These are phyloP conservation scores for Drosophila albomicans DNA, from an alignment of 1,140 invertebrate species.

Conservation along the genomic window DNA sequence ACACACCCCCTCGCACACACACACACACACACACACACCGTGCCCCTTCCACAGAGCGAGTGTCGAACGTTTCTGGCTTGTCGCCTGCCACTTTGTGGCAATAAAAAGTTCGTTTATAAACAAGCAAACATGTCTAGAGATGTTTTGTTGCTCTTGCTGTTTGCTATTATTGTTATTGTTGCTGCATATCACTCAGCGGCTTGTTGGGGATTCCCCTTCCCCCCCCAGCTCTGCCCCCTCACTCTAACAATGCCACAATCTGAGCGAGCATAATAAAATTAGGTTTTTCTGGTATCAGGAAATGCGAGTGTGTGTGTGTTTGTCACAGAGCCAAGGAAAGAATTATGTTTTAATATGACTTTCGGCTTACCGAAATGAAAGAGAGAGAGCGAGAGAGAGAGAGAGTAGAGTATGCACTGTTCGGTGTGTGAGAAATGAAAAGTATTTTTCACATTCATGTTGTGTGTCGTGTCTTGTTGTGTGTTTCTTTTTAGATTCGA, in stretches of 20 bases:
- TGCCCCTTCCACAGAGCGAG: neutral
- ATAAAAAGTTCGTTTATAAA: constrained; percentile 79
- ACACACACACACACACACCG: constrained; percentile 4
- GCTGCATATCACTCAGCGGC: constrained; percentile 68
- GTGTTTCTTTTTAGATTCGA: neutral
- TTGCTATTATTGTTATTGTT: constrained; percentile 44
- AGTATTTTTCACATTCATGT: constrained; percentile 15
- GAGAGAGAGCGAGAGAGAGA: no score
- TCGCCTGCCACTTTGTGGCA: constrained; percentile 70
- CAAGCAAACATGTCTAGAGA: constrained; percentile 63
- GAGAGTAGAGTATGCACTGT: constrained; percentile 4
- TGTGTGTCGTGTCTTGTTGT: constrained; percentile 6
- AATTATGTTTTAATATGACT: constrained; percentile 3
- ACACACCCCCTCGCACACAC: neutral
- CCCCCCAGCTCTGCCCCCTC: neutral
- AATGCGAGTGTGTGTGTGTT: neutral
- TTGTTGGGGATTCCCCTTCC: constrained; percentile 49
- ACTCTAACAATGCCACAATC: neutral
- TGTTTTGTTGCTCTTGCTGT: constrained; percentile 44
- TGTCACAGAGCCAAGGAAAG: neutral
- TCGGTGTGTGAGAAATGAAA: constrained; percentile 17
- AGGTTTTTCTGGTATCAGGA: neutral
- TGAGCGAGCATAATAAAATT: constrained; percentile 2
- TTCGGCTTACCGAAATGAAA: no score
- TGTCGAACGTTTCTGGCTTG: constrained; percentile 57